phyloP scores from a whole-genome alignment of 2,888 invertebrate species.

The Pecten maximus region DNA sequence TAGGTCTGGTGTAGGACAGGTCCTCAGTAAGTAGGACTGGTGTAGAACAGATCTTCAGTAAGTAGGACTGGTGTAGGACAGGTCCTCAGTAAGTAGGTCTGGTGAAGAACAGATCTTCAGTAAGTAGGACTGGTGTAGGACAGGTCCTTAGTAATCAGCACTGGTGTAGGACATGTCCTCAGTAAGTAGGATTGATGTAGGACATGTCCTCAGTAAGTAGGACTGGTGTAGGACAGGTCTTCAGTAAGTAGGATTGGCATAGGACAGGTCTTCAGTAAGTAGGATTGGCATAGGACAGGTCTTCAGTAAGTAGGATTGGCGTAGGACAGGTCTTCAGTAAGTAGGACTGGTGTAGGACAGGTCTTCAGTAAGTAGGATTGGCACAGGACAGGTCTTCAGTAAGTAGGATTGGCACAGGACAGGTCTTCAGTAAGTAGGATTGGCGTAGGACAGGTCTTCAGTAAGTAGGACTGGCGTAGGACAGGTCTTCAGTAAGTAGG shows the following conservation, averaged over 20 bases:
- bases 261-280: not conserved
- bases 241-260: not conserved
- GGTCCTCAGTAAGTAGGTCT: not conserved
- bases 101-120: not conserved
- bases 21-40: not conserved
- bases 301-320: not conserved
- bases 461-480: not conserved
- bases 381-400: not conserved
- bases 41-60: not conserved
- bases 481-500: not conserved
- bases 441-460: not conserved
- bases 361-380: not conserved
- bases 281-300: not conserved
- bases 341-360: not conserved
- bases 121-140: not conserved
- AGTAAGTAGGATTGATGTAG: no score
- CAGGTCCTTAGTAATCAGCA: not conserved
- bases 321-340: not conserved
- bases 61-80: not conserved
- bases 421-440: not conserved
- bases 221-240: not conserved
- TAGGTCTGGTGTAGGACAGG: not conserved
- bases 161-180: slow-evolving; percentile 44
- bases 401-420: not conserved
- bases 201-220: not conserved